Evolutionary conservation across 2,888 invertebrate species (phyloP), one percentile per base, ranked within the genome.

Genomic region (Lordiphosa fenestrarum): DNA sequence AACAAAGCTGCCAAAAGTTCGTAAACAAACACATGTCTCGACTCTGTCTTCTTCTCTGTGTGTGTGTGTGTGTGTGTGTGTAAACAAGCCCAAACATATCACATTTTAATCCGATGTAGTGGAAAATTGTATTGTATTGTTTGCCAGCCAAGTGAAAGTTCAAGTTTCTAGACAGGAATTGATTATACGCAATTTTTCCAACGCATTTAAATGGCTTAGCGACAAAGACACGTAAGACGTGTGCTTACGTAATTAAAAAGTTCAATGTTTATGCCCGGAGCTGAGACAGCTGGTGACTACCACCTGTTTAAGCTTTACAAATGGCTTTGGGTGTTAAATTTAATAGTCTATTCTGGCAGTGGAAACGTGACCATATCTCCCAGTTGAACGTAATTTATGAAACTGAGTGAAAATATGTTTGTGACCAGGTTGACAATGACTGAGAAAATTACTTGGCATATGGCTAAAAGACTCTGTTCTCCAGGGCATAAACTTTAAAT

Each of bases 51-150:
- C 44, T 15, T 15, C 30, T 30, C 12, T 38, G 12, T 13, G 13
- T 21, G 48, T 47, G 10, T 19, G 44, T 21, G 48, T 47, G 10
- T 19, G 44, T 44, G 36, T 60, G 73, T 70, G 66, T 75, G 76
- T 74, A 81, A 78, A 77, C 78, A 82, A 82, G 78, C 73, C 71
- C 71, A 82, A 85, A 84, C 85, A 84, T 82, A 85, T 84, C 84
- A 77, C 84, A 77, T 73, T 82, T 82, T 75, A 84, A 85, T 77
- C 80, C 82, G 69, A 77, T 80, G 82, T 82, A 80, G 76, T 77
- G 80, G 84, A 76, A 82, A 82, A 82, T 82, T 71, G 76, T 69
- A 69, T 71, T 66, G 68, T 74, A 81, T 73, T 66, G 73, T 77
- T 73, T 68, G 64, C 48, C 57, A 46, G 39, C 10, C 53, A 60